Evolutionary conservation across 2,888 invertebrate species (phyloP).

Genomic region (Caenorhabditis sp.): DNA sequence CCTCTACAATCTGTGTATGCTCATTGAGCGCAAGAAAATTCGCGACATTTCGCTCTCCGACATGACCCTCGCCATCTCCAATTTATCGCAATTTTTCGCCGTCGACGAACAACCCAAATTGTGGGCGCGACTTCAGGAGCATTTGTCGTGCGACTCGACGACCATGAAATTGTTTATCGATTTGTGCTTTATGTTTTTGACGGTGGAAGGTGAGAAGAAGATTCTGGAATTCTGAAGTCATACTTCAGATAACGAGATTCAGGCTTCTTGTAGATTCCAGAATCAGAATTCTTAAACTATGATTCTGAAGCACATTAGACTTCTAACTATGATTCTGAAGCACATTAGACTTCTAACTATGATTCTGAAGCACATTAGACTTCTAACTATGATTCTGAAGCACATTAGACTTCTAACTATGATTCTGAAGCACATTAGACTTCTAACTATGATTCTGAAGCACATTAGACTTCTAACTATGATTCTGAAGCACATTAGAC

Average conservation of each 20-base stretch:
- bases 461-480: too few relatives aligned
- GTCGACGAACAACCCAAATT: slow-evolving; percentile 20
- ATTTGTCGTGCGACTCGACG: not conserved
- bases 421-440: too few relatives aligned
- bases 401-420: too few relatives aligned
- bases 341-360: too few relatives aligned
- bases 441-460: too few relatives aligned
- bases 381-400: too few relatives aligned
- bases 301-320: too few relatives aligned
- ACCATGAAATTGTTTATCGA: slow-evolving; percentile 9
- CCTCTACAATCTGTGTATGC: slow-evolving; percentile 26
- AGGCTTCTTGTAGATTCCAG: too few relatives aligned
- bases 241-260: not conserved
- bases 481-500: too few relatives aligned
- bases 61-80: not conserved
- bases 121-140: slow-evolving; percentile 16
- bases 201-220: slow-evolving; percentile 26
- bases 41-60: not conserved
- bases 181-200: slow-evolving; percentile 14
- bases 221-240: slow-evolving; percentile 21
- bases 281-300: too few relatives aligned
- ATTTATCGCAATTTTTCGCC: slow-evolving; percentile 15
- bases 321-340: too few relatives aligned
- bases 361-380: too few relatives aligned
- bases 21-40: slow-evolving; percentile 3